phyloP scores from a whole-genome alignment of 2,113 vertebrate species.

The Maylandia zebra region DNA sequence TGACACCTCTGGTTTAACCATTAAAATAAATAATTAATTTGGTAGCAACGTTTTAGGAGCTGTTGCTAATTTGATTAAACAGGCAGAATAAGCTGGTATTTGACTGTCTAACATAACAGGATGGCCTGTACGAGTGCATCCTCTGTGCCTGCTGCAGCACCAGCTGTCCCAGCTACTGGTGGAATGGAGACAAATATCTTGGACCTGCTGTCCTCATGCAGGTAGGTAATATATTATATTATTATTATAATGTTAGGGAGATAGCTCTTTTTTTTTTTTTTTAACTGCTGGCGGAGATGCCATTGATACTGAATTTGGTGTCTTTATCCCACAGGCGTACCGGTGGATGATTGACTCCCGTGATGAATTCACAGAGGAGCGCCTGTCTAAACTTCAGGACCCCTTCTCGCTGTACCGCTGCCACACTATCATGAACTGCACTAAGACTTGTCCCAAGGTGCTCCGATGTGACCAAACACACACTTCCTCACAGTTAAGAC shows the following conservation, averaged over 20 bases:
- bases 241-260: neutral
- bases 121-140: constrained; percentile 94
- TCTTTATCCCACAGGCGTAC: constrained; percentile 73
- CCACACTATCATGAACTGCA: constrained; percentile 98
- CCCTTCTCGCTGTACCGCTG: constrained; percentile 94
- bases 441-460: constrained; percentile 88
- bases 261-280: neutral
- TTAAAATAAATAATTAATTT: neutral
- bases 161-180: constrained; percentile 98
- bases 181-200: constrained; percentile 93
- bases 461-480: neutral
- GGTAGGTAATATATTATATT: constrained; percentile 53
- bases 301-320: neutral
- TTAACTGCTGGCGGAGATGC: neutral
- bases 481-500: neutral
- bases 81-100: neutral
- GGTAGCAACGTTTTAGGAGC: neutral
- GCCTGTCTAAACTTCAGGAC: constrained; percentile 88
- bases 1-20: neutral
- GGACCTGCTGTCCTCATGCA: constrained; percentile 96
- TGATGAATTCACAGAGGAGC: constrained; percentile 88
- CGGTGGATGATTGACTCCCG: constrained; percentile 96
- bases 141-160: constrained; percentile 97
- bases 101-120: constrained; percentile 63
- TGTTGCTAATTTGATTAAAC: neutral